Conservation (phyloP, 2,113 vertebrate genomes). For the Ciconia stormi region DNA sequence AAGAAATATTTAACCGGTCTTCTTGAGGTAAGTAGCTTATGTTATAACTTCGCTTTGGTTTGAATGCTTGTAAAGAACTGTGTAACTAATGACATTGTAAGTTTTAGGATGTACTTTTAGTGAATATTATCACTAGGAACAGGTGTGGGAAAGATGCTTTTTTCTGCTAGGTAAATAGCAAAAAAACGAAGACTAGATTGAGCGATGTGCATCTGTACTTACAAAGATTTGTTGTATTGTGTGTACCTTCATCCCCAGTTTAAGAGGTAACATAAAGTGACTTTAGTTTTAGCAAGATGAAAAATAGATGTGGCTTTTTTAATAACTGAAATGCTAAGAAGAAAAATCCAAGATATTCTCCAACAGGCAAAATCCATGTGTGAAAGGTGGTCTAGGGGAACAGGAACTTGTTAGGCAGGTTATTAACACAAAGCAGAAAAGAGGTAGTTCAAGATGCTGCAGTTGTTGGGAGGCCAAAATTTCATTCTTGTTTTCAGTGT, state of each 20-base stretch:
- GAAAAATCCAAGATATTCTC: background rate
- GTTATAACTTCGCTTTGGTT: background rate
- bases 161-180: background rate
- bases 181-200: background rate
- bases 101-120: background rate
- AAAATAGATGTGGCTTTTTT: background rate
- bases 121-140: background rate
- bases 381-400: background rate
- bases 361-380: background rate
- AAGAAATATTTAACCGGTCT: slow-evolving; percentile 89
- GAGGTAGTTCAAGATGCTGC: background rate
- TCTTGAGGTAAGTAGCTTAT: slow-evolving; percentile 80
- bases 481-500: background rate
- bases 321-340: background rate
- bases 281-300: background rate
- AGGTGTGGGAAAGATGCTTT: background rate
- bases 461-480: background rate
- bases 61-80: background rate
- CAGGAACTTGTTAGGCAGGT: background rate
- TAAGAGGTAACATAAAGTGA: background rate
- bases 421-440: background rate
- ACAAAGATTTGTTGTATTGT: background rate
- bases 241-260: background rate
- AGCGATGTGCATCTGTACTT: background rate
- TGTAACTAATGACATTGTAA: background rate